These are phyloP conservation scores for Artibeus lituratus DNA, from an alignment of 2,797 vertebrate species.

Conservation along the genomic window DNA sequence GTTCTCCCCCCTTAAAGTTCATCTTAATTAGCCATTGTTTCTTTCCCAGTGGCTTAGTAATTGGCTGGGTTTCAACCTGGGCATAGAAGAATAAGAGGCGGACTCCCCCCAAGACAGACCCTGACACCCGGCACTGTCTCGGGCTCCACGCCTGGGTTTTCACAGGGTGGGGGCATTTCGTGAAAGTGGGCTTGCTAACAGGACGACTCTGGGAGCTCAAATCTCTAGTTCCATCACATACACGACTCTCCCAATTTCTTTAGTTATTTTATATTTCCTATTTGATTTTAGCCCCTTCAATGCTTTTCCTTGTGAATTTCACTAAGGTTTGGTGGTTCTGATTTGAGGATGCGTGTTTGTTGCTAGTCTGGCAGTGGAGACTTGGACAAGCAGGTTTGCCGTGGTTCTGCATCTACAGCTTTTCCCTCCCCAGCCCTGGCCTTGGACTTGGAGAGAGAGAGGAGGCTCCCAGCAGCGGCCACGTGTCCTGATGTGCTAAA, in stretches of 20 bases:
- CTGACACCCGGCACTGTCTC: no score
- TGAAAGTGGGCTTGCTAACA: not conserved
- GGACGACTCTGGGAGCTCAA: not conserved
- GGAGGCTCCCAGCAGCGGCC: not conserved
- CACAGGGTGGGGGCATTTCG: not conserved
- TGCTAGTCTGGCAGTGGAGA: not conserved
- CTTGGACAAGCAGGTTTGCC: not conserved
- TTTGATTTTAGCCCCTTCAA: not conserved
- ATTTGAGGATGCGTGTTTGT: rapidly evolving
- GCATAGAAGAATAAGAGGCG: slow-evolving; percentile 26
- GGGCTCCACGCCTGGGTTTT: not conserved
- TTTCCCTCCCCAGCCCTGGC: not conserved
- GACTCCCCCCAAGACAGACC: rapidly evolving
- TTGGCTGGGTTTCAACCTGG: slow-evolving; percentile 82
- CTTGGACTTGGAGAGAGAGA: not conserved
- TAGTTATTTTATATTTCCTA: not conserved
- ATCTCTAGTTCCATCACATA: rapidly evolving
- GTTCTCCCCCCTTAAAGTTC: slow-evolving; percentile 89
- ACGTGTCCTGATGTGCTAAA: not conserved
- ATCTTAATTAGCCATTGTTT: slow-evolving; percentile 93
- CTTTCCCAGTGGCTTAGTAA: slow-evolving; percentile 84
- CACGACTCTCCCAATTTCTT: not conserved
- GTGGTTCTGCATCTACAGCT: no score
- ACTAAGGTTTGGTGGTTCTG: not conserved
- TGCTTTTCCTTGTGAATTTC: not conserved